Base-by-base conservation (phyloP, 2,888 invertebrate species). In the Troides oblongomaculatus region DNA sequence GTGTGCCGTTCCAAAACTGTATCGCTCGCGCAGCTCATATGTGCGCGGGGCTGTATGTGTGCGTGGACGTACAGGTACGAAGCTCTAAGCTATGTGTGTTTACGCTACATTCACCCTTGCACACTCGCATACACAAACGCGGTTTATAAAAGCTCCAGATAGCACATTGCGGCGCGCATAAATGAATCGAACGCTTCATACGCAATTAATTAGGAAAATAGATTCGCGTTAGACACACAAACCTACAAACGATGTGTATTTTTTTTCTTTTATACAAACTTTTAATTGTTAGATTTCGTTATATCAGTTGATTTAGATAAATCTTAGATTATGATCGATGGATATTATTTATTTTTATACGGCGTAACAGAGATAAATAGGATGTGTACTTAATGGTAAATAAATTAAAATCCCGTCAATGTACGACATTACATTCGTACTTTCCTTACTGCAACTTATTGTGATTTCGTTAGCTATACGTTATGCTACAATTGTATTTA, bases 1-100 rank as follows among this genome's bases (percentile, higher is more conserved):
- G 77, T 74, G 73, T 59, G 69, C 70, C 56, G 68, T 75, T 62
- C 65, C 58, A 57, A 65, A 69, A 73, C 75, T 74, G 76, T 74
- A 46, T 43, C 43, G 43, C 43, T 12, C 43, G 43, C 1, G 43
- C 46, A 10, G 21, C 18, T 56, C 56, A 56, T n/a, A 8, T 56
- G 21, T 56, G 21, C 56, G 7, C 56, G 56, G n/a, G 18, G 56
- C 18, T 6, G 21, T 14, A 14, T 56, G 56, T 56, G 56, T 21
- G 56, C 17, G 53, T 53, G 50, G 2, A 18, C 18, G 50, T 50
- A 18, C 18, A 50, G 18, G 12, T 17, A 50, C 7, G 50, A 50
- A 18, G 53, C 53, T 6, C 14, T 53, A 14, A 5, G 8, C 21
- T 56, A 10, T 21, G 56, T 56, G 56, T 21, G 21, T 8, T n/a